Percentiles rank a stretch among this genome's conserved stretches.
Evolutionary conservation across 1,140 invertebrate genomes (phyloP).

Genomic region (Holcopasites calliopsidis): DNA sequence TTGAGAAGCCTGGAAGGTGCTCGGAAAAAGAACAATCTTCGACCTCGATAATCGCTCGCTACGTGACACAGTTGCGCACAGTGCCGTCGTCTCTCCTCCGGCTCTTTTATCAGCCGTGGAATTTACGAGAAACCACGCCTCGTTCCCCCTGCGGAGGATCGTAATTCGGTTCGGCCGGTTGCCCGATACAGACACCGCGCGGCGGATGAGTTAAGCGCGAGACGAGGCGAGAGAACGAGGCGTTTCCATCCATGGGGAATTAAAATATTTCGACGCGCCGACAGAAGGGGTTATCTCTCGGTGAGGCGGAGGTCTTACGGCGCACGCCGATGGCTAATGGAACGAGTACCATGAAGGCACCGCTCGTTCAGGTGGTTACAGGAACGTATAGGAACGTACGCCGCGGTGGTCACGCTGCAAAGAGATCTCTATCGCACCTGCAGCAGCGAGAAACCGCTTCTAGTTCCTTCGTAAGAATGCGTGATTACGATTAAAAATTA

Average conservation of each 20-base stretch:
- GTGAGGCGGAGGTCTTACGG: slow-evolving; percentile 57
- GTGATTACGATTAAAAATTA: slow-evolving; percentile 73
- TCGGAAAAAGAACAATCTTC: slow-evolving; percentile 1
- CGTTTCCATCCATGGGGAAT: slow-evolving; percentile 59
- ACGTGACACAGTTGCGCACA: slow-evolving; percentile 25
- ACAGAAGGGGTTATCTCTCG: slow-evolving; percentile 66
- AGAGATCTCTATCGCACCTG: slow-evolving; percentile 76
- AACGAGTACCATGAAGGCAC: slow-evolving; percentile 51
- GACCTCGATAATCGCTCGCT: slow-evolving; percentile 33
- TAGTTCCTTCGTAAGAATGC: slow-evolving; percentile 71
- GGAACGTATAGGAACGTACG: slow-evolving; percentile 44
- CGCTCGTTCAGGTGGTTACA: slow-evolving; percentile 53
- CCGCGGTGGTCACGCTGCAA: slow-evolving; percentile 64
- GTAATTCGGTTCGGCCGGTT: slow-evolving; percentile 40
- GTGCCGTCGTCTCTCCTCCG: slow-evolving; percentile 1
- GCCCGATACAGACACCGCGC: not conserved
- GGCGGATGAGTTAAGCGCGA: slow-evolving; percentile 52
- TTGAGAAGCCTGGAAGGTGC: not conserved
- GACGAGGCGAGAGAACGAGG: slow-evolving; percentile 56
- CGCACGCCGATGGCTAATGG: slow-evolving; percentile 66
- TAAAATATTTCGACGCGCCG: slow-evolving; percentile 71
- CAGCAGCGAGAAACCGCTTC: slow-evolving; percentile 51
- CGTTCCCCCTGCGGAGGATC: slow-evolving; percentile 16
- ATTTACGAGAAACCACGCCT: slow-evolving; percentile 46
- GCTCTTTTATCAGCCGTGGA: slow-evolving; percentile 30